Base-by-base conservation (phyloP, 64 coral and sea anemone species). In the Porites australiensis region DNA sequence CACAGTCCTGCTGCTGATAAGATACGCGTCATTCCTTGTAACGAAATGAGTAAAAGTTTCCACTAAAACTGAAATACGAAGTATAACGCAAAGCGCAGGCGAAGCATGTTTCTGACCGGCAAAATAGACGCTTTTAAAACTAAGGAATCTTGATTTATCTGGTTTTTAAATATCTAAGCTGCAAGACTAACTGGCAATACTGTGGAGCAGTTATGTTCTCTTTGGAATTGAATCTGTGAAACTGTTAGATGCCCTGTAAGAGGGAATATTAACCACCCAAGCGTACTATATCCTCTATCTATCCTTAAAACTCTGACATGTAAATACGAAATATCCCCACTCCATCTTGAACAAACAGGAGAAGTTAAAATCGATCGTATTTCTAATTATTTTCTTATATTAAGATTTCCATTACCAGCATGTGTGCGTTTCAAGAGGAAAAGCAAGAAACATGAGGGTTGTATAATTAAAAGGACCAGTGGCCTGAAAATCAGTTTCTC, bases 1-100 rank as follows among this genome's bases (percentile, higher is more conserved):
- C 4, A 83, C 81, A 83, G 81, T 18, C 81, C 81, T 45, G 81
- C 81, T 83, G 81, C 44, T 66, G 62, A 6, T 47, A 68, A 4
- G 44, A 13, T 68, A 83, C 45, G 22, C 13, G 27, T 1, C 81
- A 83, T 83, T 83, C 68, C 81, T 83, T 68, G 61, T 11, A 83
- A 83, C 81, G 81, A 83, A 83, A 83, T 83, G 81, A 83, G 45
- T 67, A 64, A 11, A 16, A 18, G 63, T 68, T 83, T 83, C 57
- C 81, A 66, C 81, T 8, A 83, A 83, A 83, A 83, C 44, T 83
- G 81, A 68, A 83, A 67, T 21, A 83, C 6, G 44, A 23, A 48
- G 79, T 82, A 2, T 15, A 82, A 82, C 79, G 58, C 79, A 82
- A 82, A 83, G 81, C 81, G 63, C 61, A 50, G 68, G 68, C 50